Evolutionary conservation across 2,113 vertebrate genomes (phyloP).

Genomic region (Apistogramma diplotaenia): DNA sequence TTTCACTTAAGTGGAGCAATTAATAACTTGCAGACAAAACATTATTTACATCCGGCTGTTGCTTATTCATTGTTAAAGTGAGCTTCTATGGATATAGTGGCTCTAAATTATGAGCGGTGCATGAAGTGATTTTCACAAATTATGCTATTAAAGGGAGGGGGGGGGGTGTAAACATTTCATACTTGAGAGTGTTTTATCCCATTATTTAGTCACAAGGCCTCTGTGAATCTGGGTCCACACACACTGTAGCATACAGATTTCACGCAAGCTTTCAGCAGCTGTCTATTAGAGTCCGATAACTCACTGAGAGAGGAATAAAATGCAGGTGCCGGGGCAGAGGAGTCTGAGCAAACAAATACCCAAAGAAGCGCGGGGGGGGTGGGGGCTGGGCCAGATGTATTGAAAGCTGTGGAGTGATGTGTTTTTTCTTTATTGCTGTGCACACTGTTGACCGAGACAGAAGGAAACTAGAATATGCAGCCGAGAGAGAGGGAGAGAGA

Average conservation of each 20-base stretch:
- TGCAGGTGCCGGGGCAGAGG: constrained; percentile 30
- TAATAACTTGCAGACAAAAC: background rate
- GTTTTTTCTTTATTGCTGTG: constrained; percentile 45
- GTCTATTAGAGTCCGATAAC: constrained; percentile 51
- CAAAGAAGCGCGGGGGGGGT: constrained; percentile 2
- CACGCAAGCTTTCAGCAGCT: constrained; percentile 59
- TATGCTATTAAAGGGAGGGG: background rate
- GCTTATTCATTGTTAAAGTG: background rate
- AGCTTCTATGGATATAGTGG: background rate
- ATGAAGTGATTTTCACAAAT: background rate
- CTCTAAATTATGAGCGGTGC: background rate
- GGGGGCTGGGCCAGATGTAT: constrained; percentile 39
- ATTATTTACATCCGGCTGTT: background rate
- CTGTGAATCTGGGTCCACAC: background rate
- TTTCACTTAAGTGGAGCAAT: background rate
- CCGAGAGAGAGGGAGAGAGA: background rate
- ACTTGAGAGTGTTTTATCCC: background rate
- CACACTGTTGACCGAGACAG: constrained; percentile 30
- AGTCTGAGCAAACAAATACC: constrained; percentile 61
- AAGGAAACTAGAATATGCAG: constrained; percentile 7
- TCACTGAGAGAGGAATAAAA: constrained; percentile 33
- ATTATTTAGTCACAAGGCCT: background rate
- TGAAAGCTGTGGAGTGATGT: constrained; percentile 63
- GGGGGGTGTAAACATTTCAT: background rate
- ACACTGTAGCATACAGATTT: constrained; percentile 1